These are phyloP conservation scores for Stenichneumon culpator DNA, from an alignment of 2,888 invertebrate species.

Conservation along the genomic window DNA sequence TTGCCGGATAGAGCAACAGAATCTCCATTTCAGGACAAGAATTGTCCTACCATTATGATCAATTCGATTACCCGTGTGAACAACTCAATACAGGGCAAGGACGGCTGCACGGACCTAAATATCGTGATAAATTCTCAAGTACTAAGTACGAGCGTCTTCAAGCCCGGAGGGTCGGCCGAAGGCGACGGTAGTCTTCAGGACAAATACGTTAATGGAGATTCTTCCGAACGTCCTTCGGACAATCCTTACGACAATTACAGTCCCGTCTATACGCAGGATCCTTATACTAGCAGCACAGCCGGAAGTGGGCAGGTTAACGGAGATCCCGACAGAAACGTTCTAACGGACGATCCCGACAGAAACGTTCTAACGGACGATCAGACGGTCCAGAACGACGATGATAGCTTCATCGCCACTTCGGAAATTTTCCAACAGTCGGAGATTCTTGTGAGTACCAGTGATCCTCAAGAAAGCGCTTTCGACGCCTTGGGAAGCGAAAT, in stretches of 20 bases:
- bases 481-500: slow-evolving; percentile 43
- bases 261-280: slow-evolving; percentile 9
- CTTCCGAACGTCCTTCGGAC: slow-evolving; percentile 33
- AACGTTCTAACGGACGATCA: slow-evolving; percentile 37
- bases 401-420: slow-evolving; percentile 40
- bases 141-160: slow-evolving; percentile 87
- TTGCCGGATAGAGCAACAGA: slow-evolving; percentile 44
- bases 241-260: slow-evolving; percentile 22
- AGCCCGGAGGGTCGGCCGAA: slow-evolving; percentile 68
- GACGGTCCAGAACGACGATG: slow-evolving; percentile 26
- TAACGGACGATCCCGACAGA: slow-evolving; percentile 43
- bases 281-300: slow-evolving; percentile 25
- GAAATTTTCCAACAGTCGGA: slow-evolving; percentile 60
- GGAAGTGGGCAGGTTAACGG: background rate
- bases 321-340: slow-evolving; percentile 59
- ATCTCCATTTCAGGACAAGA: slow-evolving; percentile 65
- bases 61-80: slow-evolving; percentile 82
- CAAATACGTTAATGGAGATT: slow-evolving; percentile 49
- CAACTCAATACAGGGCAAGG: slow-evolving; percentile 86
- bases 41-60: slow-evolving; percentile 83
- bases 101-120: slow-evolving; percentile 90
- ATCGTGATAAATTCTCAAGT: slow-evolving; percentile 90
- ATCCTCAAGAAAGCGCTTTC: slow-evolving; percentile 52
- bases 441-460: slow-evolving; percentile 52
- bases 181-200: slow-evolving; percentile 53